Conservation (phyloP, 1,140 invertebrate genomes). For the Drosophila lowei region DNA sequence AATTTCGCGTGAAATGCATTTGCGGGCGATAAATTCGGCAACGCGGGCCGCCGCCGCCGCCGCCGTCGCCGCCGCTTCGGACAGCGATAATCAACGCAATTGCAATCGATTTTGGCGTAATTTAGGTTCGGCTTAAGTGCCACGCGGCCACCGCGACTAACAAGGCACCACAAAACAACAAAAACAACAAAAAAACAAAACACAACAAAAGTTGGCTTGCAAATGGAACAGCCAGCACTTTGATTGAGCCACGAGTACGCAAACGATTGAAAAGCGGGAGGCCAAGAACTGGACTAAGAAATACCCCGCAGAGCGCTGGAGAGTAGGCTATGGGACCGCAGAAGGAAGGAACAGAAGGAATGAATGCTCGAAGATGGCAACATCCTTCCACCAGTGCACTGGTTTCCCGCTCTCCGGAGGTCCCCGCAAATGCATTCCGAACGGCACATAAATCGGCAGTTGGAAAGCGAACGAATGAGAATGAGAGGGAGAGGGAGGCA, state of each 20-base stretch:
- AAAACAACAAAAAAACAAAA: slow-evolving; percentile 5
- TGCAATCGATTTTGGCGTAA: slow-evolving; percentile 80
- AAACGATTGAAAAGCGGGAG: not conserved
- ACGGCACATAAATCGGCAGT: no score
- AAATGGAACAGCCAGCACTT: slow-evolving; percentile 7
- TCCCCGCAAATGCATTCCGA: no score
- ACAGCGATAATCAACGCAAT: slow-evolving; percentile 79
- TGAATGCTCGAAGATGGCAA: no score
- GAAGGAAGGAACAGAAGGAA: no score
- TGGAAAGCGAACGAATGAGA: no score
- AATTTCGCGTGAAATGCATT: slow-evolving; percentile 80
- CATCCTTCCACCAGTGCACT: no score
- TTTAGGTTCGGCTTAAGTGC: slow-evolving; percentile 78
- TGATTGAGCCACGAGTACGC: slow-evolving; percentile 21
- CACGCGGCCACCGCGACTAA: slow-evolving; percentile 14
- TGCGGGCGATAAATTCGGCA: slow-evolving; percentile 76
- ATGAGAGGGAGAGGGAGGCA: no score
- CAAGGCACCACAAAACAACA: slow-evolving; percentile 43
- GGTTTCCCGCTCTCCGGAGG: no score
- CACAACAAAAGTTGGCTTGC: slow-evolving; percentile 7
- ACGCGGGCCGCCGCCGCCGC: slow-evolving; percentile 7
- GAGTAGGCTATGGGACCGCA: no score
- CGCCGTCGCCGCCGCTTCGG: slow-evolving; percentile 24
- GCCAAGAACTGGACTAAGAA: not conserved
- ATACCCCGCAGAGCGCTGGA: slow-evolving; percentile 6